Evolutionary conservation across 2,888 invertebrate species (phyloP), one percentile per base, ranked within the genome.

Genomic region (Ichneumon xanthorius): DNA sequence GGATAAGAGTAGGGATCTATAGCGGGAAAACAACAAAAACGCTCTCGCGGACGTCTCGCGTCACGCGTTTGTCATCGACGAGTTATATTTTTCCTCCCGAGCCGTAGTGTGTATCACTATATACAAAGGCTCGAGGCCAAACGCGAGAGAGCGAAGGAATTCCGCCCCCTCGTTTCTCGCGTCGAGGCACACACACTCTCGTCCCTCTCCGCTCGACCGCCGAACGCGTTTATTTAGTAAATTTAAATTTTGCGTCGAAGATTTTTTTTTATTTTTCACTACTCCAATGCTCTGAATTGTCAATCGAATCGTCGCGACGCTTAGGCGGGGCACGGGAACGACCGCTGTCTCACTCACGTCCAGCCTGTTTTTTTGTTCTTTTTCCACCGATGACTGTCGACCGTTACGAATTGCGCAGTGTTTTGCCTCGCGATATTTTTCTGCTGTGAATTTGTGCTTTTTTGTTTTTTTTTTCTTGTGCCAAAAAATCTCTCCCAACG

Each of bases 111-210:
- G 40, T 40, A 40, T 40, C 11, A 11, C 58, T 22, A 9, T 48
- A 48, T 48, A 48, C 16, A 48, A 48, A 5, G 67, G 82, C 70
- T 81, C 84, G 81, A 78, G 81, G 81, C 78, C 73, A 85, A 78
- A 48, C 73, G 81, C 70, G 68, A 48, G 61, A 63, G 81, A 80
- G 76, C 75, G 65, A 70, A 75, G 82, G 50, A 81, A 79, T 37
- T 85, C 75, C 85, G 82, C 79, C 85, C 85, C 85, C 76, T 80
- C 55, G 70, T 48, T 55, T 68, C 48, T 30, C 58, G 11, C 26
- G 22, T 26, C 26, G 58, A 58, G 26, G 4, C 22, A 11, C 58
- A 14, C 26, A 67, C 53, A 50, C 37, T 45, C 33, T 33, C 55
- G 55, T 75, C 50, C 50, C 70, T 61, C 67, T 33, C 73, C 70